Evolutionary conservation across 2,888 invertebrate genomes (phyloP), one percentile per base, ranked within the genome.

Genomic region (Gasteruption jaculator): DNA sequence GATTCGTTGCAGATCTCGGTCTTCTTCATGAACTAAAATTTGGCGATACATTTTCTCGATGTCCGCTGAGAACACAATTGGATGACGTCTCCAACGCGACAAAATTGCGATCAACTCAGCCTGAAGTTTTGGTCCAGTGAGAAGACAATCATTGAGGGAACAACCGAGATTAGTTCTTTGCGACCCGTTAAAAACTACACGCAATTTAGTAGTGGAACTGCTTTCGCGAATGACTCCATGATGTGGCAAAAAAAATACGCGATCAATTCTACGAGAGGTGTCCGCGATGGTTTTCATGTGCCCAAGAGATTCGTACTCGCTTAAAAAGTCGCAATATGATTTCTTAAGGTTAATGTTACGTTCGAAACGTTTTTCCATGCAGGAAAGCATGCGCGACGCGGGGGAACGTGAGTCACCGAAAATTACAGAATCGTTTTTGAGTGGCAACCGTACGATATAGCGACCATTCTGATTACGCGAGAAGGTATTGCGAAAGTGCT

Each of bases 41-140:
- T 50, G 49, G 0, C 56, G 46, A 34, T 53, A 63, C 56, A 61
- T 62, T 43, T 61, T 57, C 3, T 35, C 47, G 21, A 63, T 49
- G 33, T 62, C 61, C 1, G 55, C 60, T 5, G 25, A 16, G 27
- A 44, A 44, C 6, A 33, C 33, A 38, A 29, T 40, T 2, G 36
- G 39, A 24, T 31, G 32, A n/a, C n/a, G 35, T 2, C 46, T 38
- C 18, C 34, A 39, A 12, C 42, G 29, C 6, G 25, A 11, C 15
- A 46, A 30, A 27, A 39, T 32, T 12, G 24, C 37, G 19, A 31
- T 12, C 6, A 42, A 33, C 14, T 38, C 38, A 7, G 20, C 15
- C 11, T 43, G 38, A 2, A 43, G 24, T 8, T 33, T 43, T 3
- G 43, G 38, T 1, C 38, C 34, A 15, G 21, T 25, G 27, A 34